These are phyloP conservation scores for Phaedon cochleariae DNA, from an alignment of 2,888 invertebrate species.

Conservation along the genomic window DNA sequence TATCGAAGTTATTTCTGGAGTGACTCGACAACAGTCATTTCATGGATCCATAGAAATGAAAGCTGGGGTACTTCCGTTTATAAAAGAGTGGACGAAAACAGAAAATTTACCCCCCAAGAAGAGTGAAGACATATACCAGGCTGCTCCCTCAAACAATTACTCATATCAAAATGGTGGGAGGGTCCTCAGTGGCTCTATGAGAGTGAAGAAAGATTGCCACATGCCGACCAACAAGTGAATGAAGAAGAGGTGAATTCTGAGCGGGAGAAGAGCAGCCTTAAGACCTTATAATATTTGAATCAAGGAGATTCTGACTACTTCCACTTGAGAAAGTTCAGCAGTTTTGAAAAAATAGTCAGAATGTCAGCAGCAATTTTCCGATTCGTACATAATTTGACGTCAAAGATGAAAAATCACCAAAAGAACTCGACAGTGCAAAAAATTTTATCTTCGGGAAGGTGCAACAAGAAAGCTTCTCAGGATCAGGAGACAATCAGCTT, in stretches of 20 bases:
- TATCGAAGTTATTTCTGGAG: constrained; percentile 40
- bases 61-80: constrained; percentile 19
- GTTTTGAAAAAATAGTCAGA: neutral
- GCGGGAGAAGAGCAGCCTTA: neutral
- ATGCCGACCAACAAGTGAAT: neutral
- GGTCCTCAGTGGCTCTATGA: constrained; percentile 4
- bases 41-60: constrained; percentile 43
- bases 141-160: neutral
- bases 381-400: neutral
- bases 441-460: constrained; percentile 22
- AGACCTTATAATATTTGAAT: neutral
- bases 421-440: constrained; percentile 25
- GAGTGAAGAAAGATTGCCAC: neutral
- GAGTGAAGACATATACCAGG: constrained; percentile 21
- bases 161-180: constrained; percentile 4
- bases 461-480: constrained; percentile 25
- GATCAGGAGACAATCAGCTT: neutral
- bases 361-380: constrained; percentile 2
- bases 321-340: constrained; percentile 7
- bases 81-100: constrained; percentile 19
- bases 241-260: neutral
- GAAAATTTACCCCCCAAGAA: neutral
- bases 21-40: constrained; percentile 44
- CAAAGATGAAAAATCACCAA: neutral
- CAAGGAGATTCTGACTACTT: constrained; percentile 3